Evolutionary conservation across 2,888 invertebrate genomes (phyloP), one percentile per base, ranked within the genome.

Genomic region (Ochropacha duplaris): DNA sequence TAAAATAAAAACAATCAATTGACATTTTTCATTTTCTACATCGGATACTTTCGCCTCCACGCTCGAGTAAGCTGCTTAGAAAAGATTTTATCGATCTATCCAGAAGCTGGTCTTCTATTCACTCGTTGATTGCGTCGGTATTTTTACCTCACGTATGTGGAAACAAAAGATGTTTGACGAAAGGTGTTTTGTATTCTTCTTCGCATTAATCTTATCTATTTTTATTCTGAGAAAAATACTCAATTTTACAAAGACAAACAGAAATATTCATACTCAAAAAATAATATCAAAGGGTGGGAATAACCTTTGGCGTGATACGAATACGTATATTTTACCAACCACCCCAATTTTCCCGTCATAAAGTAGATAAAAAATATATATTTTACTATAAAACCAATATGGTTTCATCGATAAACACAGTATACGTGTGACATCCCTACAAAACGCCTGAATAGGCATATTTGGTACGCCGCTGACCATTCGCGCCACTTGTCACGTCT

Each of bases 401-500:
- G 31, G 31, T 31, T 31, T 31, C 2, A 31, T 31, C 12, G 31
- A 31, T 31, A 19, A 44, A 16, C 19, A 19, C 16, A 19, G 9
- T 44, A 44, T 44, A 9, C 16, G 44, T 44, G 19, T 19, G n/a
- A 19, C 26, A 14, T 28, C 50, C 50, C 50, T 26, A 51, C 26
- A 28, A 51, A 51, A 51, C 26, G 50, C 50, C 9, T 28, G 2
- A 28, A 44, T 50, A 28, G 50, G 26, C 8, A 28, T 51, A 51
- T 51, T 51, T 28, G 16, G 50, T 36, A 14, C 24, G 8, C 24
- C 8, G 26, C n/a, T 28, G 28, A 26, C 22, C 50, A 50, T 50
- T 50, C 50, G 14, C 24, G 26, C 16, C 50, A 51, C 50, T 51
- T 26, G 50, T 26, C 50, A 51, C 50, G 50, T 51, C 50, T 44